Base-by-base conservation (phyloP, 2,888 invertebrate genomes). In the Meliscaeva auricollis region DNA sequence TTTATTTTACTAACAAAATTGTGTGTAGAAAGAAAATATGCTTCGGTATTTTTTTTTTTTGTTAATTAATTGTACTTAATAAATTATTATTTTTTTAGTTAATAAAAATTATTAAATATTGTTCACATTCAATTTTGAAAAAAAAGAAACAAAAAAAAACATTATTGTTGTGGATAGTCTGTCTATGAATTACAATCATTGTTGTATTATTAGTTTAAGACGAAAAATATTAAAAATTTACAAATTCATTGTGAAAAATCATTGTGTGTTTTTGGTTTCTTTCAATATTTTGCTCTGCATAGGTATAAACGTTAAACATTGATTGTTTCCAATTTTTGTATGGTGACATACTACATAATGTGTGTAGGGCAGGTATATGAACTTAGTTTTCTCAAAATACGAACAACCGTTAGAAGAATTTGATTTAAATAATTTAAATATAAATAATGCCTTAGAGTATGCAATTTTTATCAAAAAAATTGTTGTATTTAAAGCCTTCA, bases 151-250 rank as follows among this genome's bases (percentile, higher is more conserved):
- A 30, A 66, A 56, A 22, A 5, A 22, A 15, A n/a, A 41, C 15
- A 17, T 11, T 64, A 54, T n/a, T 46, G 6, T 15, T 41, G 32
- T 70, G 48, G 75, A 52, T 69, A 56, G 22, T 70, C 22, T 75
- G 58, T 81, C 35, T 70, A 66, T 50, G 15, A 58, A 44, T 77
- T 77, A 64, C 73, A 83, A 77, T 62, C 26, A 62, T 54, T 82
- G 15, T 82, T 83, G 82, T 83, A 77, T 83, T 83, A 77, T 77
- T 77, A 83, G 68, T 56, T 17, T 62, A 73, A 73, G 77, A 7
- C 8, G 50, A 77, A 64, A 54, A 62, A 54, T 38, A 77, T 74
- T 35, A 74, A 79, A 68, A 26, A 3, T 22, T 13, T 41, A 32
- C 48, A 15, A 68, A 52, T 73, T 79, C 48, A 32, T 50, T 48